Base-by-base conservation (phyloP, 2,113 vertebrate species). In the Paradisaea rubra region DNA sequence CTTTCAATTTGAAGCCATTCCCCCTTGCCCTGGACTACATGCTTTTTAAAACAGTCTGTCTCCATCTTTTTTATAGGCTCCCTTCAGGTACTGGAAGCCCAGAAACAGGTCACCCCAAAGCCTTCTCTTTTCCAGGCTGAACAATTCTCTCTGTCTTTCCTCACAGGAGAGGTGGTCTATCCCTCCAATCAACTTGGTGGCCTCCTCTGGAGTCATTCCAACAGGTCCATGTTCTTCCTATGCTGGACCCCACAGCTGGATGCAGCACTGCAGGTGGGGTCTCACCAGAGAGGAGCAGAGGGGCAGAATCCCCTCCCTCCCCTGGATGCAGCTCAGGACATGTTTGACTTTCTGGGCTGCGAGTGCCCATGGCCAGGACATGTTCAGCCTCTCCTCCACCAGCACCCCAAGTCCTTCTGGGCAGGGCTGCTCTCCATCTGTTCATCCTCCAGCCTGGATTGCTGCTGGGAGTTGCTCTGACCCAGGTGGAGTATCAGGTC, bases 391-490 rank as follows among this genome's bases (percentile, higher is more conserved):
- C 42, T 59, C 42, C 27, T 9, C 11, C 33, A 74, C 5, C 54
- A 59, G n/a, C 54, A 74, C 11, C 54, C 42, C 11, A 2, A 18
- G 8, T 23, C 25, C 33, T n/a, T 30, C 25, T 47, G 33, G 27
- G 25, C 25, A 30, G 19, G 14, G 42, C 54, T 59, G 54, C 54
- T 37, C 25, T 45, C 3, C 10, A 28, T 47, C 42, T 59, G 54
- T 4, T 59, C 42, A 37, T 30, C 11, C 3, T 4, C 33, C 4
- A 47, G n/a, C 15, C 54, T 74, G 54, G 31, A 30, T 4, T 59
- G 33, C 10, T 4, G 10, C 6, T 1, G 4, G 14, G 19, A 3
- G 3, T 47, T 59, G 19, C 18, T 21, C 10, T 3, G 7, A 45
- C 25, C 19, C 19, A 45, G 53, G 14, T 30, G 14, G 10, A 27